Evolutionary conservation across 92 coral and sea anemone genomes (phyloP).

Genomic region (Pocillopora meandrina): DNA sequence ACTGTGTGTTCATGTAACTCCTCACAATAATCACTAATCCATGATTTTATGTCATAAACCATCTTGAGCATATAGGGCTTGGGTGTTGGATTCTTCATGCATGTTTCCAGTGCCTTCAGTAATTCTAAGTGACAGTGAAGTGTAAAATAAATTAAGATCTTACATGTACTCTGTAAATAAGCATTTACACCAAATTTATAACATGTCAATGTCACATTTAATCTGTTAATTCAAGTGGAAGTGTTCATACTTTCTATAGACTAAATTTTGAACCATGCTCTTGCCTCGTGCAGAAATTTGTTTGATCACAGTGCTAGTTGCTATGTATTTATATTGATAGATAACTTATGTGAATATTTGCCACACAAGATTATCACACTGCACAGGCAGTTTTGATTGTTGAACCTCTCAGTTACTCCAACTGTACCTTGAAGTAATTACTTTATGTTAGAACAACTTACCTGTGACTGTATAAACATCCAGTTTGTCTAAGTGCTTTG

Average conservation of each 20-base stretch:
- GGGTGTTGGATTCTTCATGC: slow-evolving; percentile 44
- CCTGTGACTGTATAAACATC: slow-evolving; percentile 58
- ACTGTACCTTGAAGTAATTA: no score
- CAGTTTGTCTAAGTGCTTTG: slow-evolving; percentile 34
- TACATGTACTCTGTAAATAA: no score
- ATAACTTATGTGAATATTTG: no score
- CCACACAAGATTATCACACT: no score
- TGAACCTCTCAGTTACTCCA: no score
- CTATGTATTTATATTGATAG: no score
- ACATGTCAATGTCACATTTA: no score
- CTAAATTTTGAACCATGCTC: background rate
- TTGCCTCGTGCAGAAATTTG: no score
- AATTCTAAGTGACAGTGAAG: slow-evolving; percentile 12
- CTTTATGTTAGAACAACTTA: background rate
- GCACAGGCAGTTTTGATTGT: no score
- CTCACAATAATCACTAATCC: slow-evolving; percentile 40
- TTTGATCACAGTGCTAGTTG: no score
- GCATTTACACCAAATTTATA: no score
- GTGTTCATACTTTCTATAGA: background rate
- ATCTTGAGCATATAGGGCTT: slow-evolving; percentile 29
- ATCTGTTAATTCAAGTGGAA: background rate
- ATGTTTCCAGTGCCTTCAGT: slow-evolving; percentile 39
- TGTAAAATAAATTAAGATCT: no score
- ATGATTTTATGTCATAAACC: slow-evolving; percentile 42
- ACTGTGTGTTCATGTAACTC: slow-evolving; percentile 43